Evolutionary conservation across 1,140 invertebrate species (phyloP).

Genomic region (Drosophila obscura): DNA sequence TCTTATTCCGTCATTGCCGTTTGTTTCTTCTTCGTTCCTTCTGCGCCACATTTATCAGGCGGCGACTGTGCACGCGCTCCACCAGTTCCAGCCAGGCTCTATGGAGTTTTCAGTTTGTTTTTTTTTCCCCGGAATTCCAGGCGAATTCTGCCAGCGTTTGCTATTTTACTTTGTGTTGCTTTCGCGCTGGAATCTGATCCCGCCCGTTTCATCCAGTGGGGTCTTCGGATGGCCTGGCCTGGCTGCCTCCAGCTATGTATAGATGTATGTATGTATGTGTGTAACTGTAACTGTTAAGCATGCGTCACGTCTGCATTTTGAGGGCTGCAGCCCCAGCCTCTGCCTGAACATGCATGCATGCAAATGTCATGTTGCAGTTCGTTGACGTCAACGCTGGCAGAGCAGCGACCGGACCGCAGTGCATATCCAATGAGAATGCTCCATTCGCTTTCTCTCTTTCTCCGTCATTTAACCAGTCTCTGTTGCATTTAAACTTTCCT

Average conservation of each 20-base stretch:
- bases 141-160: conserved; percentile 39
- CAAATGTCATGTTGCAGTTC: conserved; percentile 51
- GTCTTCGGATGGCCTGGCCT: too few relatives aligned
- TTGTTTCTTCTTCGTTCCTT: neutral
- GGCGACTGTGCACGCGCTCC: conserved; percentile 3
- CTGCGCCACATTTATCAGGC: conserved; percentile 26
- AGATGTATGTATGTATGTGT: too few relatives aligned
- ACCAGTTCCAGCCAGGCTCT: neutral
- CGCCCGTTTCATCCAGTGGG: conserved; percentile 1
- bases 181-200: conserved; percentile 26
- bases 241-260: too few relatives aligned
- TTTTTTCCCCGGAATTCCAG: conserved; percentile 29
- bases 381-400: conserved; percentile 28
- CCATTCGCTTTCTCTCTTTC: too few relatives aligned
- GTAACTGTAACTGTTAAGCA: conserved; percentile 45
- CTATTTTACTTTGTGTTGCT: conserved; percentile 21
- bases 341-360: conserved; percentile 16
- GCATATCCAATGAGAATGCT: too few relatives aligned
- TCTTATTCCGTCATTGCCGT: conserved; percentile 1
- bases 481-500: conserved; percentile 3
- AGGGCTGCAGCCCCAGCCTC: neutral
- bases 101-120: too few relatives aligned
- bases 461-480: conserved; percentile 45
- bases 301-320: conserved; percentile 33
- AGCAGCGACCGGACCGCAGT: too few relatives aligned